Base-by-base conservation (phyloP, 2,888 invertebrate genomes). In the Andrena hattorfiana region DNA sequence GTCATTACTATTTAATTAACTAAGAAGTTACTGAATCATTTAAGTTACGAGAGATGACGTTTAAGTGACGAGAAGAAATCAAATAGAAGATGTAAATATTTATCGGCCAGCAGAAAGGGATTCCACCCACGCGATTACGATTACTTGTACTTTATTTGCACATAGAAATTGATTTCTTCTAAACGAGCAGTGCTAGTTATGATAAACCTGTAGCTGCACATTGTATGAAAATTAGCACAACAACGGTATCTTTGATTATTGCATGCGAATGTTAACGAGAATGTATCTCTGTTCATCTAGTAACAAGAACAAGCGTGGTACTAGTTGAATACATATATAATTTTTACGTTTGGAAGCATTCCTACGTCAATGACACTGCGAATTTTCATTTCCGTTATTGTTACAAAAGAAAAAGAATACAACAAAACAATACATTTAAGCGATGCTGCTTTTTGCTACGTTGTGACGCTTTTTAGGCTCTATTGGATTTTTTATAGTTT, bases 261-360 rank as follows among this genome's bases (percentile, higher is more conserved):
- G 87, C 87, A 88, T 89, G 89, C 20, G 64, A 76, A 78, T 72
- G 66, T 86, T 71, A 83, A 82, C 70, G 70, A 75, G 69, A 51
- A 64, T 64, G 62, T 76, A 74, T 71, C 69, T 64, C 83, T 54
- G 42, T 79, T 81, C 77, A 80, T 63, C 86, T 88, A 87, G 89
- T 84, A 82, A 84, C 77, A 83, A 74, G 69, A 68, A 68, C 73
- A 63, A 70, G 59, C 80, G 81, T 89, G 72, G 85, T 85, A 89
- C 81, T 87, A 86, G 89, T 79, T 76, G 67, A 70, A 48, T 73
- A 32, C 59, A 23, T 42, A 42, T 30, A 69, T 5, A 30, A 48
- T 56, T 54, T 49, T 68, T 35, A 62, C 26, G 20, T 73, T 70
- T 74, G 56, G 7, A 60, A 72, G 76, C 48, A 83, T 60, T 72